phyloP scores from a whole-genome alignment of 1,140 invertebrate species.

The Phthorimaea operculella region DNA sequence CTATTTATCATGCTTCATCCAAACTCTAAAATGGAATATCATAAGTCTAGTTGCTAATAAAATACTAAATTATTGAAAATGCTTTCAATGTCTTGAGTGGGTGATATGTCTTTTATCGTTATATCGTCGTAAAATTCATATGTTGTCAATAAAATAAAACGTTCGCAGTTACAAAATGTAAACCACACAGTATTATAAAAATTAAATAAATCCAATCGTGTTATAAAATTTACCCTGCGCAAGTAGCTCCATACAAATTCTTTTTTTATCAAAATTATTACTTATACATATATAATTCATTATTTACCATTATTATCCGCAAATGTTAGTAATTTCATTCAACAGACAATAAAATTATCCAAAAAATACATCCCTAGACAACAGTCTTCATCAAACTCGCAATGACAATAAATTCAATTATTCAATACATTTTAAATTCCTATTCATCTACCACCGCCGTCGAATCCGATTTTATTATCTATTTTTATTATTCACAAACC shows the following conservation, averaged over 20 bases:
- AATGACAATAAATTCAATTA: slow-evolving; percentile 9
- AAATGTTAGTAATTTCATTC: background rate
- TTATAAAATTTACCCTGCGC: background rate
- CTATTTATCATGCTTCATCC: background rate
- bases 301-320: background rate
- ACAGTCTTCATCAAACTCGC: slow-evolving; percentile 9
- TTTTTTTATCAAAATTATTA: background rate
- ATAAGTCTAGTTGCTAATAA: background rate
- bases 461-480: slow-evolving; percentile 12
- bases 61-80: background rate
- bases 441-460: slow-evolving; percentile 7
- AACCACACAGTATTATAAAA: background rate
- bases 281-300: background rate
- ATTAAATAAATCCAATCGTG: background rate
- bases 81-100: slow-evolving; percentile 2
- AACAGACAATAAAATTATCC: slow-evolving; percentile 11
- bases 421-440: slow-evolving; percentile 9
- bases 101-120: slow-evolving; percentile 6
- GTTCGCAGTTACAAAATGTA: background rate
- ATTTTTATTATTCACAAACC: slow-evolving; percentile 14
- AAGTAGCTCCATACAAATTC: background rate
- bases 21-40: background rate
- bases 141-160: slow-evolving; percentile 2
- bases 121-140: background rate
- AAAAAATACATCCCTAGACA: slow-evolving; percentile 7